phyloP scores from a whole-genome alignment of 1,140 invertebrate species.

The Macrocentrus cingulum region DNA sequence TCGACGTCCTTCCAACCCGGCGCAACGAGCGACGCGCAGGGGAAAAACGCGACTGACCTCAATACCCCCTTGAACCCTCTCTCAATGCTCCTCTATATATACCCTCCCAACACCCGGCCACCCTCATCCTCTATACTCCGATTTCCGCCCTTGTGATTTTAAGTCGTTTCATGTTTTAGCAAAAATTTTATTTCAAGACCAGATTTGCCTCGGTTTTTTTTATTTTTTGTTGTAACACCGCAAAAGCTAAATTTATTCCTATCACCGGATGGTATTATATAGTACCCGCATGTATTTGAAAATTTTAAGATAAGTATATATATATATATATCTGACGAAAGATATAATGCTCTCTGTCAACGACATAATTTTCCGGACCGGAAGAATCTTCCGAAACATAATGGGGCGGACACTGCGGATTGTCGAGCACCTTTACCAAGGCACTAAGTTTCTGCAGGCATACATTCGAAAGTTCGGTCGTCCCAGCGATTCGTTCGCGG shows the following conservation, averaged over 20 bases:
- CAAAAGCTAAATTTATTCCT: too few relatives aligned
- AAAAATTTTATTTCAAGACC: neutral
- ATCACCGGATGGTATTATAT: too few relatives aligned
- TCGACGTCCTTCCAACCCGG: constrained; percentile 27
- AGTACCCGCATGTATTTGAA: too few relatives aligned
- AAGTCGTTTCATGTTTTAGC: constrained; percentile 12
- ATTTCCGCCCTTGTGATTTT: constrained; percentile 7
- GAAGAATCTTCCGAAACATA: constrained; percentile 15
- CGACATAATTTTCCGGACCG: constrained; percentile 15
- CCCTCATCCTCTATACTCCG: constrained; percentile 6
- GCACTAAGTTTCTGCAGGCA: constrained; percentile 50
- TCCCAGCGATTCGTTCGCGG: constrained; percentile 48
- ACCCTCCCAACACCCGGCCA: neutral
- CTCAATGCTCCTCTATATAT: constrained; percentile 22
- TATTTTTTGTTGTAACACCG: too few relatives aligned
- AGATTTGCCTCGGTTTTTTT: too few relatives aligned
- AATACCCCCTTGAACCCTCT: constrained; percentile 41
- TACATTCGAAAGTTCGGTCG: constrained; percentile 48
- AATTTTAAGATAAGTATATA: too few relatives aligned
- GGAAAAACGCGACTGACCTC: constrained; percentile 58
- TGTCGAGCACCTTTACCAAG: constrained; percentile 36
- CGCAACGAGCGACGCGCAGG: constrained; percentile 54
- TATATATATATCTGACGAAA: too few relatives aligned
- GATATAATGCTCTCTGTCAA: too few relatives aligned
- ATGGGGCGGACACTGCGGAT: constrained; percentile 15